These are phyloP conservation scores for Pecten maximus DNA, from an alignment of 2,888 invertebrate genomes.

Conservation along the genomic window DNA sequence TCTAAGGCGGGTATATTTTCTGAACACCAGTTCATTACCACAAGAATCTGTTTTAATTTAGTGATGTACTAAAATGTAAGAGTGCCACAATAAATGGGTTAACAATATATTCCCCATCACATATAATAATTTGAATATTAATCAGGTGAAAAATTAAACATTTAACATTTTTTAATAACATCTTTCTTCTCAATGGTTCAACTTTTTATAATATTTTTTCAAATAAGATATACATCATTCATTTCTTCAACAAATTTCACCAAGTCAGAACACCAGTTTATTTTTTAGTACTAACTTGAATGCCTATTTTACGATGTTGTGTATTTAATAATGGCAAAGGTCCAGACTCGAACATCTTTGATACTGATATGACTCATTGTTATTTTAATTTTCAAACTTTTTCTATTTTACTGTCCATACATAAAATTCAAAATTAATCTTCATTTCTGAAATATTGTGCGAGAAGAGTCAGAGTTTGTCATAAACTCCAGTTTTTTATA, in stretches of 20 bases:
- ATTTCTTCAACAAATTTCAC: not conserved
- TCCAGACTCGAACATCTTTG: not conserved
- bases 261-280: not conserved
- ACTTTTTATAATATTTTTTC: not conserved
- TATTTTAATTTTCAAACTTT: not conserved
- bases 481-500: not conserved
- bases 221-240: not conserved
- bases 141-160: too few relatives aligned
- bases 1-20: too few relatives aligned
- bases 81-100: too few relatives aligned
- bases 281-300: not conserved
- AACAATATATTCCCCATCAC: too few relatives aligned
- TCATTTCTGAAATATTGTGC: not conserved
- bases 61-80: too few relatives aligned
- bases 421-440: not conserved
- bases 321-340: not conserved
- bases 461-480: not conserved
- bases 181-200: too few relatives aligned
- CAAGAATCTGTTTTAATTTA: too few relatives aligned
- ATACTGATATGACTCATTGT: not conserved
- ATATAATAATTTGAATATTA: too few relatives aligned
- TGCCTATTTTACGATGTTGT: not conserved
- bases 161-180: too few relatives aligned
- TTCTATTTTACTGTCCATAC: not conserved
- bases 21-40: too few relatives aligned